Percentiles rank a stretch among this genome's conserved stretches.
These are phyloP conservation scores for Stichopus chloronotus DNA, from an alignment of 35 echinoderm and acorn worm genomes.

Conservation along the genomic window DNA sequence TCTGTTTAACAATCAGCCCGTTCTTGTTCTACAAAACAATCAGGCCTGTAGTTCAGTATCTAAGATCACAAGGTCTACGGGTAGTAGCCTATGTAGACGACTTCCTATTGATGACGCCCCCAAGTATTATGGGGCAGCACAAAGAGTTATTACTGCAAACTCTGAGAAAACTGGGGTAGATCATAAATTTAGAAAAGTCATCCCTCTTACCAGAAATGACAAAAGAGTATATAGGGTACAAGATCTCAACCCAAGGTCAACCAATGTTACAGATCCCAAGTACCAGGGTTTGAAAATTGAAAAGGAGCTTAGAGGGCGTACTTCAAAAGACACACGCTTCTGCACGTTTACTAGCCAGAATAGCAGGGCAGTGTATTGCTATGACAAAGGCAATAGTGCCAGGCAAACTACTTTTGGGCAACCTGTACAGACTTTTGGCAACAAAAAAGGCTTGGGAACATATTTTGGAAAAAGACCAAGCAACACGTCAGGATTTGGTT, in stretches of 20 bases:
- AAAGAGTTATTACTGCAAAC: conserved; percentile 27
- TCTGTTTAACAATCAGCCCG: conserved; percentile 18
- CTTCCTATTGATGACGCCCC: conserved; percentile 1
- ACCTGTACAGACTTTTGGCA: conserved; percentile 60
- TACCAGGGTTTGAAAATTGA: conserved; percentile 1
- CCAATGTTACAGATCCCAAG: conserved; percentile 35
- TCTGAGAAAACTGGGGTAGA: conserved; percentile 1
- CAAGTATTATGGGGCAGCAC: background rate
- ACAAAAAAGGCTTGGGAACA: conserved; percentile 53
- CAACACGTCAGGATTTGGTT: background rate
- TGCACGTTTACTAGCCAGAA: conserved; percentile 50
- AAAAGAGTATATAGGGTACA: conserved; percentile 46
- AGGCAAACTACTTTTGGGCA: conserved; percentile 55
- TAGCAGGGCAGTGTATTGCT: conserved; percentile 70
- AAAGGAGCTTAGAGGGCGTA: background rate
- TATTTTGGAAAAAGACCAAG: conserved; percentile 33
- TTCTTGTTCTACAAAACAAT: conserved; percentile 40
- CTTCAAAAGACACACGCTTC: conserved; percentile 15
- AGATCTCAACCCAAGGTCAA: conserved; percentile 16
- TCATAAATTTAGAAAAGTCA: conserved; percentile 37
- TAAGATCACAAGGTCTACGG: conserved; percentile 1
- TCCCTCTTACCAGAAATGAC: background rate
- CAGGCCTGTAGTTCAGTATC: background rate
- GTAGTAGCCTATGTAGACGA: conserved; percentile 43
- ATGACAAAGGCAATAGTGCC: conserved; percentile 46